Evolutionary conservation across 2,797 vertebrate genomes (phyloP).

Genomic region (Cuculus canorus): DNA sequence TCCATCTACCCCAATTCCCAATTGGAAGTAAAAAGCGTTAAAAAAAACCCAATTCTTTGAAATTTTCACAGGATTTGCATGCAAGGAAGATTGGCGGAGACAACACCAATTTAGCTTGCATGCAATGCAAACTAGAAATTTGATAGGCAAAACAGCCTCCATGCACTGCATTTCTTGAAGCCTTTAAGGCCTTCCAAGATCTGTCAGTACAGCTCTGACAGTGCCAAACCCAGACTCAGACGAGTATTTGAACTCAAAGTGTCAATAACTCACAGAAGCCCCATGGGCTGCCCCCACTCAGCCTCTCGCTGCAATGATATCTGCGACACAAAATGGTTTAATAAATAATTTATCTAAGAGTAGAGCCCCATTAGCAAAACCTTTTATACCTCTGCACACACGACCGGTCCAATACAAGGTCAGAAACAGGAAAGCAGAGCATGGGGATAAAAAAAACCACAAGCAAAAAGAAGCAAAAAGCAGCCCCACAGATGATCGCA

Average conservation of each 20-base stretch:
- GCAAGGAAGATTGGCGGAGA: neutral
- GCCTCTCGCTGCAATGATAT: neutral
- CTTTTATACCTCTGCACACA: neutral
- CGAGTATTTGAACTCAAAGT: neutral
- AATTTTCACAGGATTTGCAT: neutral
- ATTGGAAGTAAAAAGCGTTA: neutral
- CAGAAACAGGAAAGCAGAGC: neutral
- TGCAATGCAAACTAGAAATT: neutral
- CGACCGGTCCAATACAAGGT: fast-evolving
- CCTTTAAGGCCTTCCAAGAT: neutral
- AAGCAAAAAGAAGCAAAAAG: too few relatives aligned
- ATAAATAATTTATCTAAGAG: neutral
- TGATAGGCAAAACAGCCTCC: neutral
- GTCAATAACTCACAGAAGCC: neutral
- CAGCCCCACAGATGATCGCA: neutral
- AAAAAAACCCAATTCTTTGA: neutral
- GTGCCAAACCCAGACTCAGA: neutral
- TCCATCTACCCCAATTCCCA: neutral
- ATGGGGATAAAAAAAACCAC: neutral
- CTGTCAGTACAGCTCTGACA: neutral
- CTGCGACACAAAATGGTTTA: neutral
- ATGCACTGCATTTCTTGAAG: neutral
- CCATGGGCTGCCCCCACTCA: neutral
- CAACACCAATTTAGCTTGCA: neutral
- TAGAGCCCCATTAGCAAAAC: neutral